These are phyloP conservation scores for Centropus bengalensis DNA, from an alignment of 2,113 vertebrate species.

Conservation along the genomic window DNA sequence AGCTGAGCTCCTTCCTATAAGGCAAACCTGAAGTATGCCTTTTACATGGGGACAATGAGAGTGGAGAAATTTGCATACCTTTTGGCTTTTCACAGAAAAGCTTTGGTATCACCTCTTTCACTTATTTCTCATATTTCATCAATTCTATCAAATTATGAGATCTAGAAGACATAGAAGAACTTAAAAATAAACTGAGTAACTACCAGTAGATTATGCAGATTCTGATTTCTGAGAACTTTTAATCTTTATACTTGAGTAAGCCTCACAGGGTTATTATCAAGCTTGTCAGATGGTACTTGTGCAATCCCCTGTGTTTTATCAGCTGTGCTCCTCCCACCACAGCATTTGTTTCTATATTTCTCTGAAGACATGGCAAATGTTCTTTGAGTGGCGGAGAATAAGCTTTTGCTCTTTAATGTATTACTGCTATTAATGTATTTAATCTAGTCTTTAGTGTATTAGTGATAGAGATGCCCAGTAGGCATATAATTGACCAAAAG, in stretches of 20 bases:
- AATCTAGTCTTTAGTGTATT: not conserved
- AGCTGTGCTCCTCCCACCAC: not conserved
- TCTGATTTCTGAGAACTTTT: not conserved
- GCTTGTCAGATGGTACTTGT: fast-evolving
- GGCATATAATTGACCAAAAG: not conserved
- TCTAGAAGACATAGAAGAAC: not conserved
- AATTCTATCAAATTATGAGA: not conserved
- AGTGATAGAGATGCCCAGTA: not conserved
- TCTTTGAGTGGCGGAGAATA: not conserved
- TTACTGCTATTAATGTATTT: not conserved
- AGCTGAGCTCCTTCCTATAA: not conserved
- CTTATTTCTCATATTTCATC: not conserved
- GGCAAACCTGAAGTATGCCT: not conserved
- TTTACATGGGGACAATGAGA: not conserved
- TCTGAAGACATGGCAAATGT: not conserved
- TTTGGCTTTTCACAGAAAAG: not conserved
- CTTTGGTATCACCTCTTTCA: not conserved
- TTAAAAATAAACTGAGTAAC: not conserved
- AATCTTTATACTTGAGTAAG: not conserved
- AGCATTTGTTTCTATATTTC: not conserved
- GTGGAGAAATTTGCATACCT: not conserved
- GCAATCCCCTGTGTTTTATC: not conserved
- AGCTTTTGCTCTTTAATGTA: not conserved
- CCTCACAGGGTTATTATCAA: not conserved
- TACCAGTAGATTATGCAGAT: not conserved